These are phyloP conservation scores for Hybognathus amarus DNA, from an alignment of 2,797 vertebrate species.

Conservation along the genomic window DNA sequence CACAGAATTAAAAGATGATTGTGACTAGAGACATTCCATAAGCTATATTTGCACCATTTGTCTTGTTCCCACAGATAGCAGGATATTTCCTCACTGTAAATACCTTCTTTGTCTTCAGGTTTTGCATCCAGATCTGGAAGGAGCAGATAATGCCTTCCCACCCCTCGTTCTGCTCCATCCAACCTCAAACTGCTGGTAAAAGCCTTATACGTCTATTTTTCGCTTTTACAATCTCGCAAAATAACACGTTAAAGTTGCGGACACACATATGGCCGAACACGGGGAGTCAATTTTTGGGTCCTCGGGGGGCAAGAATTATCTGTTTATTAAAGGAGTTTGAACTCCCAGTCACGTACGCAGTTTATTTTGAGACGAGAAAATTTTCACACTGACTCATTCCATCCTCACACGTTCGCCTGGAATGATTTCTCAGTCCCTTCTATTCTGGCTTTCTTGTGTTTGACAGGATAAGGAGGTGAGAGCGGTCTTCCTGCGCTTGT, in stretches of 20 bases:
- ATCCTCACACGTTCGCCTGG: conserved; percentile 31
- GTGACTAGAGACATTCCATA: conserved; percentile 15
- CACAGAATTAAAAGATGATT: background rate
- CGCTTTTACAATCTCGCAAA: background rate
- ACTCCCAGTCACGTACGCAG: conserved; percentile 36
- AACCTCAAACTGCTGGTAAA: conserved; percentile 97
- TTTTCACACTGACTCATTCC: conserved; percentile 45
- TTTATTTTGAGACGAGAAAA: conserved; percentile 54
- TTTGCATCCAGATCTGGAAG: conserved; percentile 96
- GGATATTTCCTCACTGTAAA: conserved; percentile 37
- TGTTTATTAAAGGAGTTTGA: conserved; percentile 14
- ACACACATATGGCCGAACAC: conserved; percentile 19
- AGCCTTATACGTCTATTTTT: conserved; percentile 12
- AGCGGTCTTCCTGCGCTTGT: conserved; percentile 95
- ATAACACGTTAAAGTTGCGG: background rate
- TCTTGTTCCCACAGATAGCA: conserved; percentile 12
- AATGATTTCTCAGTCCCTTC: conserved; percentile 11
- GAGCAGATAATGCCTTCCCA: conserved; percentile 97
- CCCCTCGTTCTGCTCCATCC: conserved; percentile 91
- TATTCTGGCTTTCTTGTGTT: conserved; percentile 48
- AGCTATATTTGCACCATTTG: conserved; percentile 5
- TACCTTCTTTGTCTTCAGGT: conserved; percentile 76
- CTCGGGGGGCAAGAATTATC: conserved; percentile 35
- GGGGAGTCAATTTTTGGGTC: conserved; percentile 53
- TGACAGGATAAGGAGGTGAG: conserved; percentile 96